phyloP scores from a whole-genome alignment of 2,888 invertebrate genomes.

The Hirtodrosophila alboralis region DNA sequence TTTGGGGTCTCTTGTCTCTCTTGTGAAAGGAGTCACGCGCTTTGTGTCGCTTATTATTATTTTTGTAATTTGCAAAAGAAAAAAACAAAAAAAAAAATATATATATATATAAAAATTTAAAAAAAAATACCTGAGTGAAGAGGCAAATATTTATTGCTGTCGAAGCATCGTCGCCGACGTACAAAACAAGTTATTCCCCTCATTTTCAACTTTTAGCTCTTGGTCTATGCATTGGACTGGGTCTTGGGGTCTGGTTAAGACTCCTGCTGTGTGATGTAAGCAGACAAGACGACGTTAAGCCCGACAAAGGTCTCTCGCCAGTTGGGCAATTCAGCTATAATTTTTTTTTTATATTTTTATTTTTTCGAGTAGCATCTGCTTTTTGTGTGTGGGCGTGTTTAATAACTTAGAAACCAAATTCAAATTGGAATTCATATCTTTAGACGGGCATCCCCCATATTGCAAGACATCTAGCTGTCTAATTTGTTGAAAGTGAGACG shows the following conservation, averaged over 20 bases:
- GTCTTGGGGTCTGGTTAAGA: slow-evolving; percentile 28
- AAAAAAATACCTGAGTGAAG: slow-evolving; percentile 55
- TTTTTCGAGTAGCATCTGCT: slow-evolving; percentile 7
- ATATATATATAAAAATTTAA: no score
- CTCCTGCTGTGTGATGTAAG: slow-evolving; percentile 72
- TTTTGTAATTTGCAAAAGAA: slow-evolving; percentile 67
- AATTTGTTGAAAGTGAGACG: slow-evolving; percentile 35
- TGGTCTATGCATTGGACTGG: slow-evolving; percentile 18
- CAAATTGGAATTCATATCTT: slow-evolving; percentile 8
- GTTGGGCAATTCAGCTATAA: slow-evolving; percentile 36
- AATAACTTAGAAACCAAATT: slow-evolving; percentile 31
- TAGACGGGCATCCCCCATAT: slow-evolving; percentile 43
- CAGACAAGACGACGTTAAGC: slow-evolving; percentile 23
- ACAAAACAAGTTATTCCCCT: slow-evolving; percentile 62
- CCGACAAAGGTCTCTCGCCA: slow-evolving; percentile 48
- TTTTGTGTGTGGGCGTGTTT: slow-evolving; percentile 28
- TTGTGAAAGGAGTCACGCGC: slow-evolving; percentile 83
- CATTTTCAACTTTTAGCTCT: no score
- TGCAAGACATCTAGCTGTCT: slow-evolving; percentile 2
- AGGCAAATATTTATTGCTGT: slow-evolving; percentile 74
- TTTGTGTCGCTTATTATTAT: slow-evolving; percentile 61
- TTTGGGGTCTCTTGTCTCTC: slow-evolving; percentile 47
- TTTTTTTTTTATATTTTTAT: slow-evolving; percentile 3
- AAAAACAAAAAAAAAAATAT: no score
- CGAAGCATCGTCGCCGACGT: slow-evolving; percentile 49